These are phyloP conservation scores for Orchestes rusci DNA, from an alignment of 2,888 invertebrate species.

Conservation along the genomic window DNA sequence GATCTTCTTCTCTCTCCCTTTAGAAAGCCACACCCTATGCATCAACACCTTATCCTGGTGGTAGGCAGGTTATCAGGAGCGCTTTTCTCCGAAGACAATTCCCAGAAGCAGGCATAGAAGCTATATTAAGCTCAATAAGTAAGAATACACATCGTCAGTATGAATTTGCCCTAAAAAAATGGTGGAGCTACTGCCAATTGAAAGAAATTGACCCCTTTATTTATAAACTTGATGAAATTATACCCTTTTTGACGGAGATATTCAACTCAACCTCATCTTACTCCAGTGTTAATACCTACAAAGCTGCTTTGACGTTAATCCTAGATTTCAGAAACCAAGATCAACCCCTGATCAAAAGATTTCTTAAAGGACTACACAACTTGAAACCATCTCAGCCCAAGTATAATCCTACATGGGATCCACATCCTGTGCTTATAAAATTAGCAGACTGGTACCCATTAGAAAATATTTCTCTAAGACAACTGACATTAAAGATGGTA, in stretches of 20 bases:
- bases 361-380: neutral
- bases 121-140: neutral
- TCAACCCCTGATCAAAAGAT: neutral
- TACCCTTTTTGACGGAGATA: neutral
- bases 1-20: conserved; percentile 9
- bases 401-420: neutral
- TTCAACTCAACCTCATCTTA: neutral
- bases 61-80: conserved; percentile 11
- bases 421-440: neutral
- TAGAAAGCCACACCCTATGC: conserved; percentile 8
- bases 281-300: neutral
- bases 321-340: neutral
- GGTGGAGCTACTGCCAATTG: neutral
- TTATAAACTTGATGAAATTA: neutral
- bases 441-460: neutral
- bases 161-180: neutral
- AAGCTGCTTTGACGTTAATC: neutral
- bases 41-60: conserved; percentile 11
- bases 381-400: neutral
- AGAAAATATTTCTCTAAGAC: neutral
- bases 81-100: neutral
- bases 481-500: neutral
- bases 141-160: neutral
- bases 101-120: neutral
- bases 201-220: neutral